Base-by-base conservation (phyloP, 2,888 invertebrate species). In the Synanthedon formicaeformis region DNA sequence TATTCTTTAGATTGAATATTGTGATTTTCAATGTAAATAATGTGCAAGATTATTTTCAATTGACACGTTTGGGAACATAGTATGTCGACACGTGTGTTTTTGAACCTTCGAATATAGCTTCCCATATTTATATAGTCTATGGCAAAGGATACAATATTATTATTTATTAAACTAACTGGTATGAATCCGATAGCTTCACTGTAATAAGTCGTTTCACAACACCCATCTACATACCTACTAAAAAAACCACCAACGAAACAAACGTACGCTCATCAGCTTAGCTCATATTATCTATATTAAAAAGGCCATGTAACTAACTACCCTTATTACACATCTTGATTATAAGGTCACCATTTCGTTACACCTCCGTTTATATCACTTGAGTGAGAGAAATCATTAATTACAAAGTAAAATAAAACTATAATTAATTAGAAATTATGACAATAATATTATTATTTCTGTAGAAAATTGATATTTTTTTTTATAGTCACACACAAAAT, bases 251-350 rank as follows among this genome's bases (percentile, higher is more conserved):
- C 67, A 67, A 75, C 66, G 65, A 67, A 72, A 65, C 66, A 18
- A 3, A 18, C 66, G 67, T 16, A 70, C 67, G 74, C 77, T 74
- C 69, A 78, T 74, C 69, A 78, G 77, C 79, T 73, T 73, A 75
- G 70, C 74, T 75, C 63, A 74, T 77, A n/a, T 18, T 76, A 80
- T 69, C 75, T 81, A 82, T 66, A 34, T 65, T 73, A 75, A 75
- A 75, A 86, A 86, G 86, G 86, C 86, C 85, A 73, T 84, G 77
- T 77, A 73, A 74, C 78, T 82, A 83, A 67, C 84, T 84, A 85
- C 80, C 78, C 84, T 85, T 84, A 84, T 83, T 75, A 77, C 80
- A 77, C 84, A 85, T 84, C 81, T 80, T 81, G 74, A 75, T 75
- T 76, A 75, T 77, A 85, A 85, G 83, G 83, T 82, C 85, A 85